Percentiles rank a stretch among this genome's conserved stretches.
These are phyloP conservation scores for Rhadina sibilatrix DNA, from an alignment of 2,113 vertebrate genomes.

Conservation along the genomic window DNA sequence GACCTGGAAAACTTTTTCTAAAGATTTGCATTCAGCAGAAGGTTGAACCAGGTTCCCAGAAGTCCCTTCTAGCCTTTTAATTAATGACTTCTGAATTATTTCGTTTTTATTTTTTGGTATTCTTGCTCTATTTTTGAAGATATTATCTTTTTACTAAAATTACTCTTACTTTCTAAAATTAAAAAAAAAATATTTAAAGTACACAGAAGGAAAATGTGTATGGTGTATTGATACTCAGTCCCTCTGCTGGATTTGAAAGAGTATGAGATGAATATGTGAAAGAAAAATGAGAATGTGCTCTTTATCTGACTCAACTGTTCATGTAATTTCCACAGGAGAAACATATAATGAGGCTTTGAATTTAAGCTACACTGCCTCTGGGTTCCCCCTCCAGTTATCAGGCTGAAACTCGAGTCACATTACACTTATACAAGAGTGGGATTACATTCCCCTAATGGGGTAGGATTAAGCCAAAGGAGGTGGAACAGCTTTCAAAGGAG, in stretches of 20 bases:
- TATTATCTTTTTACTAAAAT: background rate
- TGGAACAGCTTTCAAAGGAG: slow-evolving; percentile 60
- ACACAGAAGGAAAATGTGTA: background rate
- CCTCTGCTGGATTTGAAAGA: background rate
- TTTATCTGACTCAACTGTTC: slow-evolving; percentile 55
- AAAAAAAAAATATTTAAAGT: background rate
- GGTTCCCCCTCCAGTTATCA: background rate
- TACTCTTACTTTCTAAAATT: background rate
- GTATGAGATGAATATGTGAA: background rate
- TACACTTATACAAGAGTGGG: slow-evolving; percentile 56
- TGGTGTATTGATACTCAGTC: background rate
- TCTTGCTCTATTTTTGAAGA: background rate
- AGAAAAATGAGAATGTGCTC: slow-evolving; percentile 44
- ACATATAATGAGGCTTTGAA: slow-evolving; percentile 44
- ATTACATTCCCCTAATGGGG: slow-evolving; percentile 52
- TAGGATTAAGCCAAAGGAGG: slow-evolving; percentile 56
- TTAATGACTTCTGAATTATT: background rate
- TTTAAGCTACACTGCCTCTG: slow-evolving; percentile 41
- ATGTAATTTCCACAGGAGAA: slow-evolving; percentile 52
- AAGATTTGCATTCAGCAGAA: background rate
- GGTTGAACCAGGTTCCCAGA: background rate
- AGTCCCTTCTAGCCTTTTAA: background rate
- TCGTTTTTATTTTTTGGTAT: background rate
- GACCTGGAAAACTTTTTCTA: background rate
- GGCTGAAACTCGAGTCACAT: slow-evolving; percentile 39